Evolutionary conservation across 2,888 invertebrate species (phyloP).

Genomic region (Machimus rusticus): DNA sequence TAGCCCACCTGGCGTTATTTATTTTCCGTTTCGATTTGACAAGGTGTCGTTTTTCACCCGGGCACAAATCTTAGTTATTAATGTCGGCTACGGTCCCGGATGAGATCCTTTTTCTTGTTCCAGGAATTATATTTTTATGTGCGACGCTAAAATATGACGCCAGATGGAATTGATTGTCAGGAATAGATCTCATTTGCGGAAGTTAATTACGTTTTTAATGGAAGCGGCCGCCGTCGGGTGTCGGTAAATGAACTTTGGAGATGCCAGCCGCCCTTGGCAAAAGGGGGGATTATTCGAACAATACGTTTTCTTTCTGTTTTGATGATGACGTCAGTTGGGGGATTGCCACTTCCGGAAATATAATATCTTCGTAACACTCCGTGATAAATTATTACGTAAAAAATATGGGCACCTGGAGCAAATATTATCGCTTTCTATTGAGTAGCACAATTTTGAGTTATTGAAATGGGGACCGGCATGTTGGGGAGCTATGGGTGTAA

Average conservation of each 20-base stretch:
- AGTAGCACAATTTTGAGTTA: not conserved
- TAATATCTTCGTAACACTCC: not conserved
- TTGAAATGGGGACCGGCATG: not conserved
- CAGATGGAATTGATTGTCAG: conserved; percentile 9
- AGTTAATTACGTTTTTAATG: conserved; percentile 21
- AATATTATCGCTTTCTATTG: not conserved
- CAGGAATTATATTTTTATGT: conserved; percentile 5
- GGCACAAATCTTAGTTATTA: conserved; percentile 32
- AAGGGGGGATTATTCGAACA: not conserved
- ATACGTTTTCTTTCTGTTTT: not conserved
- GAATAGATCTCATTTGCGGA: conserved; percentile 11
- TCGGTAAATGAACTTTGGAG: not conserved
- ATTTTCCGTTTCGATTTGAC: conserved; percentile 30
- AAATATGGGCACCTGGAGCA: not conserved
- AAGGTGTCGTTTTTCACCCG: conserved; percentile 26
- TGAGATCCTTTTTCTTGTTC: not conserved
- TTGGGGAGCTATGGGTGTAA: not conserved
- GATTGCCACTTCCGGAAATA: not conserved
- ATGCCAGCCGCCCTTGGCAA: not conserved
- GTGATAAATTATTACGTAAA: not conserved
- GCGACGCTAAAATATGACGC: not conserved
- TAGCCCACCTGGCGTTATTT: conserved; percentile 15
- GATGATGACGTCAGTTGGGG: not conserved
- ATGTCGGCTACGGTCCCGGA: conserved; percentile 21
- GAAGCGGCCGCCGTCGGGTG: not conserved